Percentiles rank a stretch among this genome's conserved stretches.
These are phyloP conservation scores for Odocoileus hemionus DNA, from an alignment of 2,113 vertebrate genomes.

Conservation along the genomic window DNA sequence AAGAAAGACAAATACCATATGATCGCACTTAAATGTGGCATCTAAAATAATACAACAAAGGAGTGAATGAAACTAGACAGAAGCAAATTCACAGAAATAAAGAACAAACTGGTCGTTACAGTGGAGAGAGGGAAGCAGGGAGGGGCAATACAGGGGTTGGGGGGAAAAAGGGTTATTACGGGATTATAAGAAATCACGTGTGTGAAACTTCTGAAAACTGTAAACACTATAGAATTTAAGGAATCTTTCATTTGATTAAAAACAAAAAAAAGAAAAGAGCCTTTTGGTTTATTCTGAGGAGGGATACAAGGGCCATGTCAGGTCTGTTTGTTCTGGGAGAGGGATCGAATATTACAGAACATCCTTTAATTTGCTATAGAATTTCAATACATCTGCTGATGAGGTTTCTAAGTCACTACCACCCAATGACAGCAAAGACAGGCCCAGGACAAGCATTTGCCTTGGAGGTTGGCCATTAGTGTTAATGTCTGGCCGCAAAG, in stretches of 20 bases:
- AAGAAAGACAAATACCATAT: not conserved
- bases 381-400: conserved; percentile 3
- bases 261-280: not conserved
- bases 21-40: not conserved
- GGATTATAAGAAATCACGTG: not conserved
- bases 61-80: not conserved
- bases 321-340: not conserved
- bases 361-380: conserved; percentile 26
- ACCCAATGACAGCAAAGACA: not conserved
- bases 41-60: not conserved
- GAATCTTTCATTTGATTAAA: not conserved
- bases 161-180: accelerated
- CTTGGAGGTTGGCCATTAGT: not conserved
- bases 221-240: not conserved
- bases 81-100: not conserved
- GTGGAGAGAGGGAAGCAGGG: not conserved
- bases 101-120: not conserved
- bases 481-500: not conserved
- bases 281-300: not conserved
- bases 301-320: not conserved
- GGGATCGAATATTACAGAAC: not conserved
- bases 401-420: not conserved
- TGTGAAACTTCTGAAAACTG: not conserved
- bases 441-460: not conserved
- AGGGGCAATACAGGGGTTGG: not conserved